Base-by-base conservation (phyloP, 64 coral and sea anemone species). In the Astreopora myriophthalma region DNA sequence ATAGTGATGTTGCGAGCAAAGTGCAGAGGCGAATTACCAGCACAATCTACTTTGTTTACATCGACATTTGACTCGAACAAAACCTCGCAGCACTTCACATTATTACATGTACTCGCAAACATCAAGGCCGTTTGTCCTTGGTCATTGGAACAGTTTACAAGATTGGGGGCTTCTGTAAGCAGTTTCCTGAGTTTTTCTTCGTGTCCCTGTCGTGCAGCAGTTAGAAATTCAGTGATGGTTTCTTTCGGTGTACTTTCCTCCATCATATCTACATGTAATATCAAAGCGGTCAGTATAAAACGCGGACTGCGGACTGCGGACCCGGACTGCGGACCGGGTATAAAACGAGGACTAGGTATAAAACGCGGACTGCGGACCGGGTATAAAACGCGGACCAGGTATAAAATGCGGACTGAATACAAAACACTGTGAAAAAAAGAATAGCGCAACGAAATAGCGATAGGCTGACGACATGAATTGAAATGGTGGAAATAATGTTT, bases 11-110 rank as follows among this genome's bases (percentile, higher is more conserved):
- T 64, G 36, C 83, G 23, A 20, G 83, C 83, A 69, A 86, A 86
- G 44, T 86, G 83, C 61, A 86, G 44, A 28, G 83, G 83, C 0
- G 34, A 71, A 42, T 86, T 86, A 29, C 83, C 83, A 51, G 44
- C 83, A 86, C 83, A 42, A 69, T 86, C 83, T 35, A 2, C 3
- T 70, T 86, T 35, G 44, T 86, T 42, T 35, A 86, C 83, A 28
- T n/a, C 33, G 23, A 42, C 83, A 35, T 42, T 42, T 68, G 83
- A 35, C n/a, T 86, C 83, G 6, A 86, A 27, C 11, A 86, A 42
- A 68, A 86, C 34, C 34, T 35, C 36, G 19, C 83, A 86, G 34
- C 83, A 86, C 11, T 34, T 86, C 1, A 48, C 36, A 69, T 71
- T 34, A 16, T 86, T 34, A 27, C 70, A 86, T 69, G 36, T 86